Base-by-base conservation (phyloP, 2,888 invertebrate genomes). In the Vandiemenella viatica region DNA sequence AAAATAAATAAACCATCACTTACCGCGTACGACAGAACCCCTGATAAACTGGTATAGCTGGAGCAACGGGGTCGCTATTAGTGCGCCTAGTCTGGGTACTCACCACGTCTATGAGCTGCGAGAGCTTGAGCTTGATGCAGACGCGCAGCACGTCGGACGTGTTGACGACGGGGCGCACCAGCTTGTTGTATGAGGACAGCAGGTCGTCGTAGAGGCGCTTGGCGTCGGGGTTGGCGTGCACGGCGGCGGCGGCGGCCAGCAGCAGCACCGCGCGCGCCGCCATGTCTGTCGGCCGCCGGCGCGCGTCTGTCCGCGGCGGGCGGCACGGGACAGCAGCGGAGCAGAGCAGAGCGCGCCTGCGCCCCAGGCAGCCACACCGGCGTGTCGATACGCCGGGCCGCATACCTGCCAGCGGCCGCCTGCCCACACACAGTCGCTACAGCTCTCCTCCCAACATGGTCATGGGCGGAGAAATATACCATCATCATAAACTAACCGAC, bases 21-120 rank as follows among this genome's bases (percentile, higher is more conserved):
- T n/a, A n/a, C n/a, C n/a, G n/a, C n/a, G n/a, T n/a, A n/a, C n/a
- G n/a, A n/a, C n/a, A n/a, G n/a, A n/a, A n/a, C n/a, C n/a, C n/a
- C n/a, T n/a, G n/a, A n/a, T n/a, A n/a, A n/a, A n/a, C n/a, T n/a
- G n/a, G n/a, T n/a, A n/a, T n/a, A n/a, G n/a, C n/a, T n/a, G n/a
- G n/a, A n/a, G n/a, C n/a, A n/a, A n/a, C n/a, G n/a, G n/a, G n/a
- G 32, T n/a, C 1, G 7, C 32, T 13, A 15, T 15, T 15, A 5
- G 32, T 32, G 38, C 38, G 16, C 13, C n/a, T 15, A 16, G 38
- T 1, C 13, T n/a, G 19, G n/a, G 15, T 10, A 80, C 92, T 88
- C 76, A 95, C 95, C 77, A 96, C 93, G 75, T 95, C 95, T 67
- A 95, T 95, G 67, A 95, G 86, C 70, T 96, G 95, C 46, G 92